Percentiles rank a stretch among this genome's conserved stretches.
Evolutionary conservation across 2,888 invertebrate species (phyloP).

Genomic region (Phyllotreta striolata): DNA sequence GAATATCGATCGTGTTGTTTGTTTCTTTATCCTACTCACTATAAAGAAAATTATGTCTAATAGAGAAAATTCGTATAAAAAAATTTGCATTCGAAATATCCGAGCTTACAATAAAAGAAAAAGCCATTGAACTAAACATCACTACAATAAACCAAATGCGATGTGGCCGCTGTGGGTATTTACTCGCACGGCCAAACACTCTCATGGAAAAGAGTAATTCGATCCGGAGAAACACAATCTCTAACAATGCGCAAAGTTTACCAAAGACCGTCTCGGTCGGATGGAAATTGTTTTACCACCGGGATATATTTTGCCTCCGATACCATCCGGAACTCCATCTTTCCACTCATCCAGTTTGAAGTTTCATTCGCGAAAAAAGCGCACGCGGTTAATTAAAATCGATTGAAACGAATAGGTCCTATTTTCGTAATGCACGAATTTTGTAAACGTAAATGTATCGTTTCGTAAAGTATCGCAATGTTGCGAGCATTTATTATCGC

Average conservation of each 20-base stretch:
- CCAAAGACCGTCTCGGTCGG: constrained; percentile 23
- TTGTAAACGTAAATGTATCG: not conserved
- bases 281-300: constrained; percentile 24
- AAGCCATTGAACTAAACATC: constrained; percentile 45
- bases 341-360: not conserved
- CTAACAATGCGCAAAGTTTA: constrained; percentile 35
- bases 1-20: not conserved
- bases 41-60: constrained; percentile 12
- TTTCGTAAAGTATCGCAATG: too few species aligned
- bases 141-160: too few species aligned
- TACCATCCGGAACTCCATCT: not conserved
- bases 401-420: too few species aligned
- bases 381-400: too few species aligned
- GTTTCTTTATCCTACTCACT: not conserved
- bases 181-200: constrained; percentile 40
- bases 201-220: constrained; percentile 41
- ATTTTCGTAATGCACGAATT: too few species aligned
- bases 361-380: not conserved
- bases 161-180: constrained; percentile 38
- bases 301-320: constrained; percentile 19
- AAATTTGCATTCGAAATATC: constrained; percentile 25
- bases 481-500: constrained; percentile 22
- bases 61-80: constrained; percentile 15
- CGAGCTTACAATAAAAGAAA: constrained; percentile 29
- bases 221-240: constrained; percentile 43